A percentile compares a stretch with the other conserved stretches of the same genome.
Conservation (phyloP, 1,140 invertebrate species). For the Papilio xuthus region DNA sequence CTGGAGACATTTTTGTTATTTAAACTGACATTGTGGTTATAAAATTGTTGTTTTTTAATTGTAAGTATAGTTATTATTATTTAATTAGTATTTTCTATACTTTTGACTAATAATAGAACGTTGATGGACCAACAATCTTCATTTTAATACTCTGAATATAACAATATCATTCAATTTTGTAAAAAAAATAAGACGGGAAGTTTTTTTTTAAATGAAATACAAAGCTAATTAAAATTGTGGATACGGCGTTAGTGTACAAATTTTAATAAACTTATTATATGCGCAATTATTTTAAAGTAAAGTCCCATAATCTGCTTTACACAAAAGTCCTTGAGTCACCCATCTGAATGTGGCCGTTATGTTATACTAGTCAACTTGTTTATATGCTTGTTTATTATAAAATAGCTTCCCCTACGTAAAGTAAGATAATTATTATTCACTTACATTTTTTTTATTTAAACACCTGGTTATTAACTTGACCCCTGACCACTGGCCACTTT, state of each 20-base stretch:
- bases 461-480: background rate
- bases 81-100: no score
- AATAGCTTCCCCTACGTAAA: background rate
- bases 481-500: background rate
- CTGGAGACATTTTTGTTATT: background rate
- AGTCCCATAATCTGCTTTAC: background rate
- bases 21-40: background rate
- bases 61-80: slow-evolving; percentile 3
- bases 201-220: no score
- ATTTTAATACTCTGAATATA: no score
- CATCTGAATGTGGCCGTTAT: background rate
- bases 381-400: background rate
- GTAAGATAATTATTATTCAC: background rate
- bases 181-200: no score
- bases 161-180: no score
- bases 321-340: slow-evolving; percentile 18
- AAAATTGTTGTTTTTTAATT: background rate
- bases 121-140: no score
- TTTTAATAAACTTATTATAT: background rate
- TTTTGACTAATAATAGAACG: no score
- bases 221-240: background rate
- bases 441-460: background rate
- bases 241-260: background rate
- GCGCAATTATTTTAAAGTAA: background rate
- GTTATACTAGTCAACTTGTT: background rate